These are phyloP conservation scores for Lerista edwardsae DNA, from an alignment of 2,797 vertebrate species.

Conservation along the genomic window DNA sequence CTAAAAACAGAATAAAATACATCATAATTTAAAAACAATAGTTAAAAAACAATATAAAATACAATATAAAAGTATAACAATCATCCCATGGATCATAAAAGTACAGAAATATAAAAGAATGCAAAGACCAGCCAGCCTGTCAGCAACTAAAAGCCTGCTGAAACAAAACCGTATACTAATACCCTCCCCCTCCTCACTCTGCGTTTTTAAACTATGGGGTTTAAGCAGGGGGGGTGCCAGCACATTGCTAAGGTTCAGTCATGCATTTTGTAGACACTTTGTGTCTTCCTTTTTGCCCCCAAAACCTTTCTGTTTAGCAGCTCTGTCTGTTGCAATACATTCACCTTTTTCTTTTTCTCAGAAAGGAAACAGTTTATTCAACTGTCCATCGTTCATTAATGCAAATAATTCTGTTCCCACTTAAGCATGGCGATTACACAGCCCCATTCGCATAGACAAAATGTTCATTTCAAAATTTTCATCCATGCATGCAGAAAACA, in stretches of 20 bases:
- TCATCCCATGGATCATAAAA: too few species aligned
- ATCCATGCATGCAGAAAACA: not conserved
- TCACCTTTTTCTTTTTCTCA: slow-evolving; percentile 29
- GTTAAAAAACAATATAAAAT: too few species aligned
- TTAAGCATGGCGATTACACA: slow-evolving; percentile 29
- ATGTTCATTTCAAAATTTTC: slow-evolving; percentile 17
- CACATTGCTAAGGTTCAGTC: slow-evolving; percentile 54
- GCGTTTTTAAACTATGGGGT: slow-evolving; percentile 22
- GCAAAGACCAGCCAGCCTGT: too few species aligned
- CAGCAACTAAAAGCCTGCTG: too few species aligned
- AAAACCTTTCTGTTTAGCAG: slow-evolving; percentile 63
- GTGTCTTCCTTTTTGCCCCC: slow-evolving; percentile 45
- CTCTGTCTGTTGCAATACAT: slow-evolving; percentile 46
- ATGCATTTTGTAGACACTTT: slow-evolving; percentile 50
- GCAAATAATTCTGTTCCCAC: slow-evolving; percentile 13
- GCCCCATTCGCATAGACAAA: slow-evolving; percentile 19
- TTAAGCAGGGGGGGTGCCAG: slow-evolving; percentile 11
- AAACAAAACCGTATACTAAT: too few species aligned
- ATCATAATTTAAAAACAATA: too few species aligned
- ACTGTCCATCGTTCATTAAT: not conserved
- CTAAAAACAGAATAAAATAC: too few species aligned
- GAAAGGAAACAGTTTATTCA: slow-evolving; percentile 11
- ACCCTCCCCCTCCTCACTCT: not conserved
- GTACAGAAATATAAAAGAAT: too few species aligned
- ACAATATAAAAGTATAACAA: too few species aligned